Evolutionary conservation across 1,140 invertebrate genomes (phyloP).

Genomic region (Heliothis virescens): DNA sequence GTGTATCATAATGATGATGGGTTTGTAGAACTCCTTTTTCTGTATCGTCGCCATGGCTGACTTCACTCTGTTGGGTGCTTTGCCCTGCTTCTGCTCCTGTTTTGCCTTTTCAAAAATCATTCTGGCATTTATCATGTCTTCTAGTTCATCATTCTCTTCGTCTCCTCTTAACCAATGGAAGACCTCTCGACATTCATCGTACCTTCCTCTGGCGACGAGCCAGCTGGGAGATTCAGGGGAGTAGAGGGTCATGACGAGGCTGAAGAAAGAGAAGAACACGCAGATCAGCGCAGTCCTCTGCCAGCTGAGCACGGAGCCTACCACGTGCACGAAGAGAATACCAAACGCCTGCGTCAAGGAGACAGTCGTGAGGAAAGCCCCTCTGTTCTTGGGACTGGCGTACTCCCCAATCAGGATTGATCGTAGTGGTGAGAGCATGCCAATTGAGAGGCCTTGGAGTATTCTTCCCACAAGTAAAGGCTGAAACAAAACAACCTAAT

Average conservation of each 20-base stretch:
- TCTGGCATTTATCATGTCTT: slow-evolving; percentile 72
- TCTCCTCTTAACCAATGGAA: slow-evolving; percentile 84
- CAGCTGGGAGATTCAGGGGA: slow-evolving; percentile 91
- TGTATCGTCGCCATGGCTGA: slow-evolving; percentile 54
- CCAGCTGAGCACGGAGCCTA: slow-evolving; percentile 87
- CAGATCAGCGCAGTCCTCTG: slow-evolving; percentile 84
- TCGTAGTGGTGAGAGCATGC: slow-evolving; percentile 55
- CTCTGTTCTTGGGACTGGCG: slow-evolving; percentile 79
- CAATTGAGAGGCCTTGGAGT: slow-evolving; percentile 55
- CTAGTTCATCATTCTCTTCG: slow-evolving; percentile 71
- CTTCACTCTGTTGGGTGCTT: slow-evolving; percentile 19
- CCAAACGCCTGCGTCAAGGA: slow-evolving; percentile 80
- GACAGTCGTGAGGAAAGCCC: slow-evolving; percentile 79
- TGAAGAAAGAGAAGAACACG: slow-evolving; percentile 78
- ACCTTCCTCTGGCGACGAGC: slow-evolving; percentile 84
- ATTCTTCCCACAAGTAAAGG: slow-evolving; percentile 51
- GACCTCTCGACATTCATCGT: slow-evolving; percentile 78
- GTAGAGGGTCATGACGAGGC: slow-evolving; percentile 82
- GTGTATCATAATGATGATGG: slow-evolving; percentile 73
- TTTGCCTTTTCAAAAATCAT: slow-evolving; percentile 54
- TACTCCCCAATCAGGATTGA: slow-evolving; percentile 60
- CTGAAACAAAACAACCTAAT: slow-evolving; percentile 35
- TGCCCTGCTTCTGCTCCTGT: slow-evolving; percentile 47
- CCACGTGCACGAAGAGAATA: slow-evolving; percentile 82
- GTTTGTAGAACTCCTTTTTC: slow-evolving; percentile 75